Base-by-base conservation (phyloP, 2,888 invertebrate genomes). In the Cylloceria caligata region DNA sequence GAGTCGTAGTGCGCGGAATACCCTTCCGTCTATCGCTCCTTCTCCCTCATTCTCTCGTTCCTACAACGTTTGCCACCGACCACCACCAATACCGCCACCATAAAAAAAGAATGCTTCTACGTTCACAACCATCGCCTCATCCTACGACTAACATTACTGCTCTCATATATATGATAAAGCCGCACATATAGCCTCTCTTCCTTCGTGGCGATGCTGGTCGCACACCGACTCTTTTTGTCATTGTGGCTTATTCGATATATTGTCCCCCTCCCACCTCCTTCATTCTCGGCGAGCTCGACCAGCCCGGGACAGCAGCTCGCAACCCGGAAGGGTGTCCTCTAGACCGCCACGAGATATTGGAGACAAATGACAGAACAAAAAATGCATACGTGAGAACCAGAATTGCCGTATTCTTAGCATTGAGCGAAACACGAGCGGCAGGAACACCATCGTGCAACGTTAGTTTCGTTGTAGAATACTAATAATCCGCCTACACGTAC, bases 201-300 rank as follows among this genome's bases (percentile, higher is more conserved):
- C 88, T 88, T 88, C 89, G 88, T 86, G 86, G 86, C 86, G 86
- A 87, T 81, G 87, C 83, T 65, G 80, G 55, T 80, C 85, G 78
- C 86, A 80, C 88, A 87, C 86, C 84, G 84, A 86, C 89, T 91
- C 91, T 92, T 92, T 92, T 92, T 91, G 91, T 90, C 91, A 88
- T 89, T 90, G 90, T 88, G 89, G 92, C 92, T 92, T 91, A 91
- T 90, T 92, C 91, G 91, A 92, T 92, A 91, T 91, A 92, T 92
- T 89, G 89, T 80, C 79, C 87, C 88, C n/a, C n/a, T n/a, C n/a
- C n/a, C n/a, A n/a, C n/a, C 86, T 72, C 75, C 83, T 60, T 74
- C 83, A 68, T 80, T 65, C 79, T 79, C 69, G 39, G 62, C 27
- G 49, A 60, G 71, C 47, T 71, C 55, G 65, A 64, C 42, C 36